phyloP scores from a whole-genome alignment of 2,797 vertebrate genomes.

The Lacerta viridis region DNA sequence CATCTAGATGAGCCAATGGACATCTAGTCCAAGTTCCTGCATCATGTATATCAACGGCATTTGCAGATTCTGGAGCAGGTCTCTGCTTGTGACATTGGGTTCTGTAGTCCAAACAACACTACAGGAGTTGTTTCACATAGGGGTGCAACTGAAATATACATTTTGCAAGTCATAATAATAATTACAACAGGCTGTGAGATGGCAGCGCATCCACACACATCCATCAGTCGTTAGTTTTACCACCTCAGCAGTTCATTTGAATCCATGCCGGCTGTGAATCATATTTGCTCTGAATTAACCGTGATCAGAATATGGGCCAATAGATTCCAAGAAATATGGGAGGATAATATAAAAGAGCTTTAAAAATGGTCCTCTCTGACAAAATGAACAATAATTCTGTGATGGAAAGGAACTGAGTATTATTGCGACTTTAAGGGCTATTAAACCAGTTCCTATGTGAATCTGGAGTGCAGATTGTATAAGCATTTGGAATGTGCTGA shows the following conservation, averaged over 20 bases:
- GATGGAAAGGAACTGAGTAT: constrained; percentile 79
- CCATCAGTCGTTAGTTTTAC: background rate
- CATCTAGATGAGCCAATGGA: no score
- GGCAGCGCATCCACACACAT: background rate
- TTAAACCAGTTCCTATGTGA: constrained; percentile 82
- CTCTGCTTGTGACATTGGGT: no score
- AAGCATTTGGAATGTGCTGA: constrained; percentile 82
- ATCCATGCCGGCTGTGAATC: background rate
- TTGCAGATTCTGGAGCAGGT: no score
- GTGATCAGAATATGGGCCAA: constrained; percentile 56
- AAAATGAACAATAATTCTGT: constrained; percentile 77
- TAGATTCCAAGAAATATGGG: constrained; percentile 60
- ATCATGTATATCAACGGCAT: no score
- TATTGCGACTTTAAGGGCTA: constrained; percentile 82
- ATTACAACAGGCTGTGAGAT: background rate
- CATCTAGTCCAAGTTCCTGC: no score
- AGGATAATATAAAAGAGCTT: constrained; percentile 67
- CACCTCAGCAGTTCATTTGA: background rate
- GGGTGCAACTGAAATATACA: no score
- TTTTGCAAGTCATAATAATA: background rate
- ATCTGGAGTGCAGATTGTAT: constrained; percentile 80
- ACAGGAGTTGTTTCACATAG: no score
- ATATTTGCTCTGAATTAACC: constrained; percentile 29
- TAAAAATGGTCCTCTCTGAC: constrained; percentile 75
- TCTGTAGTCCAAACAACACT: no score